Percentiles rank a stretch among this genome's conserved stretches.
These are phyloP conservation scores for Grammomys surdaster DNA, from an alignment of 2,113 vertebrate genomes.

Conservation along the genomic window DNA sequence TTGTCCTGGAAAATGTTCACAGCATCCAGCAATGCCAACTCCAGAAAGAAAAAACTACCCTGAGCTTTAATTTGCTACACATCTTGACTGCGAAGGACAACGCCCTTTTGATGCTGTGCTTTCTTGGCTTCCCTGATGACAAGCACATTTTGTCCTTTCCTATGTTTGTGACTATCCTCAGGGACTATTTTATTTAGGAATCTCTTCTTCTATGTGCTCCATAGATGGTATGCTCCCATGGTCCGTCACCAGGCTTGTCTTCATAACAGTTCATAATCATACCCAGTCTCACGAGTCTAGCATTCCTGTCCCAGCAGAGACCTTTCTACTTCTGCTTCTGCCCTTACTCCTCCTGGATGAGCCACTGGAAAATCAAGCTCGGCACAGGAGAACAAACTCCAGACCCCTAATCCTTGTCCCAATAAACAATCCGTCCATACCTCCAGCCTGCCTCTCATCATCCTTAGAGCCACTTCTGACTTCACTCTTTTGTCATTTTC, in stretches of 20 bases:
- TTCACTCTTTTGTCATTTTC: background rate
- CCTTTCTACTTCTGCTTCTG: background rate
- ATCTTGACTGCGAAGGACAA: too few relatives aligned
- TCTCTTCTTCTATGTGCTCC: background rate
- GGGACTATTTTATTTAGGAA: background rate
- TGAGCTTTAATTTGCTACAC: background rate
- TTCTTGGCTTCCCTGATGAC: background rate
- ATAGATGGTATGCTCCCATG: background rate
- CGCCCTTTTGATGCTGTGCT: background rate
- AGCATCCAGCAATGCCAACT: background rate
- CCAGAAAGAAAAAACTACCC: background rate
- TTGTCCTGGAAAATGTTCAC: background rate
- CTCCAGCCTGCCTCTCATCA: background rate
- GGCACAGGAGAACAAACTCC: background rate
- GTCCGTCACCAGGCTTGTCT: background rate
- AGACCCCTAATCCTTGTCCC: background rate
- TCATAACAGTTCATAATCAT: background rate
- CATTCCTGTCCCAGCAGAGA: background rate
- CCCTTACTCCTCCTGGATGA: background rate
- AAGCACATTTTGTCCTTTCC: background rate
- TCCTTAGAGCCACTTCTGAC: background rate
- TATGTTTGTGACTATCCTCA: background rate
- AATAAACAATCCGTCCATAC: background rate
- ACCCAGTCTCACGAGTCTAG: background rate
- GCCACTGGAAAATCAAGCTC: background rate